Evolutionary conservation across 2,113 vertebrate species (phyloP).

Genomic region (Triplophysa rosa): DNA sequence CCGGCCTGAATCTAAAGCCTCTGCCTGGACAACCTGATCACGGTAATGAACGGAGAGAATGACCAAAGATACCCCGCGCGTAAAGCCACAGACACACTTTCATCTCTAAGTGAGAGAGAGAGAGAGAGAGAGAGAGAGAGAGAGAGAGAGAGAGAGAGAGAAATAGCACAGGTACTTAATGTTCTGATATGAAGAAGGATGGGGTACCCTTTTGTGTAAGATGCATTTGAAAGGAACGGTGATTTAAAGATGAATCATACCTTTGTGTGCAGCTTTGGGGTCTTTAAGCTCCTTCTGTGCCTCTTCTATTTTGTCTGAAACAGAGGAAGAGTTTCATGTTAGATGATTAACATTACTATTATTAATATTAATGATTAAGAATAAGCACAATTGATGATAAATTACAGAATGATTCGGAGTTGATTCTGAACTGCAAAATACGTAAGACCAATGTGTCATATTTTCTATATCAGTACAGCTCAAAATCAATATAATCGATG

Average conservation of each 20-base stretch:
- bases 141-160: neutral
- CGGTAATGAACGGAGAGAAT: slow-evolving; percentile 2
- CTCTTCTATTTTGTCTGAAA: slow-evolving; percentile 98
- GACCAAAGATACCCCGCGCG: neutral
- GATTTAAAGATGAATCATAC: slow-evolving; percentile 68
- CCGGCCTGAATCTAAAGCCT: neutral
- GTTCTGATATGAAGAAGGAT: neutral
- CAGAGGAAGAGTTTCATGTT: slow-evolving; percentile 53
- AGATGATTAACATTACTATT: neutral
- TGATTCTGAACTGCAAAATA: neutral
- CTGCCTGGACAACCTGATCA: neutral
- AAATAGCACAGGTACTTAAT: slow-evolving; percentile 10
- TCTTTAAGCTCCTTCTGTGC: slow-evolving; percentile 97
- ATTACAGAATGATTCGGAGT: neutral
- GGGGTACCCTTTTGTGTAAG: neutral
- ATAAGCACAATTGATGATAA: neutral
- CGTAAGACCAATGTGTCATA: neutral
- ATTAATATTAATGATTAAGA: neutral
- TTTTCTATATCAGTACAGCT: too few relatives aligned
- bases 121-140: too few relatives aligned
- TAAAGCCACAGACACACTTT: neutral
- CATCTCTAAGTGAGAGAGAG: neutral
- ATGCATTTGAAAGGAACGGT: neutral
- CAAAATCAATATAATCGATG: neutral
- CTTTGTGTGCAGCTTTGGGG: slow-evolving; percentile 87